These are phyloP conservation scores for Melanaphis sacchari DNA, from an alignment of 1,140 invertebrate species.

Conservation along the genomic window DNA sequence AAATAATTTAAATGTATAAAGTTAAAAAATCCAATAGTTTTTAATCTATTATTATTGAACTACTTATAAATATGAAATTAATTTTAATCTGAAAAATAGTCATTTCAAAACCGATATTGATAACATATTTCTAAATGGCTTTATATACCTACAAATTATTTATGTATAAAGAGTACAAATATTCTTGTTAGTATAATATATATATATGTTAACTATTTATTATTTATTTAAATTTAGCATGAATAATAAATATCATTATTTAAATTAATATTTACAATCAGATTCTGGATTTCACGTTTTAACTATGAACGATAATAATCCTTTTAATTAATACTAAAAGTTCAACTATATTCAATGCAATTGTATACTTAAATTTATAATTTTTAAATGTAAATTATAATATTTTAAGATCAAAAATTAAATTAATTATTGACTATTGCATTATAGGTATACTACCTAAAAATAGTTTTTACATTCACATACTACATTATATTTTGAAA, in stretches of 20 bases:
- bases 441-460: no score
- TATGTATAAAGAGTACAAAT: background rate
- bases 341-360: no score
- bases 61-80: background rate
- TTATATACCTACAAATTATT: background rate
- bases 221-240: constrained; percentile 4
- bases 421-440: no score
- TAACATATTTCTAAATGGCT: no score
- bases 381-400: no score
- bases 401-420: no score
- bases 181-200: background rate
- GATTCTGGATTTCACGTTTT: no score
- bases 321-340: background rate
- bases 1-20: background rate
- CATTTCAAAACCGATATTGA: no score
- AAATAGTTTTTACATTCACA: no score
- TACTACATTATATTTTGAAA: no score
- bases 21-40: background rate
- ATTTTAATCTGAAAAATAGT: background rate
- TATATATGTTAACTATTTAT: background rate
- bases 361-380: no score
- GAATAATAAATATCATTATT: background rate
- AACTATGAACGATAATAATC: background rate
- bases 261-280: background rate
- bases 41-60: background rate